Base-by-base conservation (phyloP, 2,113 vertebrate genomes). In the Oophaga pumilio region DNA sequence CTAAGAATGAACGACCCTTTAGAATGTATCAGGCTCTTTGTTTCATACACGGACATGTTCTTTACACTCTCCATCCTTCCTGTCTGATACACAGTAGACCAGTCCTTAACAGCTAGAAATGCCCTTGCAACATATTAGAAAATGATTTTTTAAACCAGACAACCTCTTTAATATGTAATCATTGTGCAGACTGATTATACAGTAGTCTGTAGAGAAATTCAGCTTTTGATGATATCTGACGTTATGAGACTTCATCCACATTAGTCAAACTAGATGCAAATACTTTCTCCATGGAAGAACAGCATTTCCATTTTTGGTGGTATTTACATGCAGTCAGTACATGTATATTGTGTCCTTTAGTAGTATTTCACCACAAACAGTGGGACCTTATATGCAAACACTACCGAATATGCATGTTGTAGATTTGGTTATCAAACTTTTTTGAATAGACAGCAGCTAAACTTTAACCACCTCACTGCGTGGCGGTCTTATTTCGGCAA, bases 361-460 rank as follows among this genome's bases (percentile, higher is more conserved):
- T 80, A 11, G 56, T 13, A 59, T 79, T 24, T 26, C 24, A 62
- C 33, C n/a, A 33, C 43, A 77, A 59, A 59, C 15, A 57, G 8
- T 56, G 76, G 13, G 26, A 81, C 33, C 17, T 43, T 60, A 18
- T 62, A 81, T 81, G 78, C 57, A 81, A 81, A 60, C 24, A 81
- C 26, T 18, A 43, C 13, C 53, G 59, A 22, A 62, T 33, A 20
- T 13, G 13, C 56, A 81, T 17, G 26, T 33, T 18, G 2, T 60
- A 60, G 17, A 28, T 80, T 59, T 57, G 53, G 57, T 18, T 76
- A 52, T 20, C 43, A 52, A 76, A 59, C 57, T 5, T 17, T 17
- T 15, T 59, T 1, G 15, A 13, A 59, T 59, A 15, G 5, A 14
- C 5, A 15, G 17, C 15, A 15, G 57, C 1, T 59, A 13, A 17